Base-by-base conservation (phyloP, 2,888 invertebrate species). In the Boloria selene region DNA sequence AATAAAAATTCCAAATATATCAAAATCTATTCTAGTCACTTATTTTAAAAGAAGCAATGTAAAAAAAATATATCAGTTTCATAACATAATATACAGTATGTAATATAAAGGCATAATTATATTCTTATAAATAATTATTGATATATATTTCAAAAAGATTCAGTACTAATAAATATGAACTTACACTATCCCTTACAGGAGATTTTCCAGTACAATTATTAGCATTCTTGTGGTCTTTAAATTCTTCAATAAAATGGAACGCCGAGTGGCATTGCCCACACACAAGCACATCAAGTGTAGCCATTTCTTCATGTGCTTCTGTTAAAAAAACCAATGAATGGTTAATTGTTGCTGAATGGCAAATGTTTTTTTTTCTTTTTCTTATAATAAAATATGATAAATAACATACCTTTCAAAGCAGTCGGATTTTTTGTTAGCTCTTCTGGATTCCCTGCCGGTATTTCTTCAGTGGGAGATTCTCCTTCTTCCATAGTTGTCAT, bases 221-320 rank as follows among this genome's bases (percentile, higher is more conserved):
- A 14, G 89, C 87, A 73, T 91, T 92, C 77, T 95, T 95, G 78
- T 97, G 97, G 53, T 95, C 94, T 82, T 95, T 94, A 78, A 97
- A 96, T 73, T 96, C 95, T 79, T 96, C 96, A 60, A 96, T 85
- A 82, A 95, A 96, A 82, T 97, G 96, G 80, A 95, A 96, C 60
- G 96, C 96, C 58, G 94, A 93, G 81, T 96, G 95, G 79, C 97
- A 97, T 69, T 94, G 94, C n/a, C 97, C 97, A 87, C 97, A 97
- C 0, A 97, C 96, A 26, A 96, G 86, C 6, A 97, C 95, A 90
- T 97, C 97, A 70, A 96, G 87, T 64, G 94, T 94, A 64, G 95
- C 94, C 91, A 96, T 94, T 79, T 96, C 95, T 74, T 95, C 94
- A 91, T 96, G 95, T 13, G 96, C 96, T 76, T 94, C 96, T 96